phyloP scores from a whole-genome alignment of 2,797 vertebrate genomes.

The Mastacembelus armatus region DNA sequence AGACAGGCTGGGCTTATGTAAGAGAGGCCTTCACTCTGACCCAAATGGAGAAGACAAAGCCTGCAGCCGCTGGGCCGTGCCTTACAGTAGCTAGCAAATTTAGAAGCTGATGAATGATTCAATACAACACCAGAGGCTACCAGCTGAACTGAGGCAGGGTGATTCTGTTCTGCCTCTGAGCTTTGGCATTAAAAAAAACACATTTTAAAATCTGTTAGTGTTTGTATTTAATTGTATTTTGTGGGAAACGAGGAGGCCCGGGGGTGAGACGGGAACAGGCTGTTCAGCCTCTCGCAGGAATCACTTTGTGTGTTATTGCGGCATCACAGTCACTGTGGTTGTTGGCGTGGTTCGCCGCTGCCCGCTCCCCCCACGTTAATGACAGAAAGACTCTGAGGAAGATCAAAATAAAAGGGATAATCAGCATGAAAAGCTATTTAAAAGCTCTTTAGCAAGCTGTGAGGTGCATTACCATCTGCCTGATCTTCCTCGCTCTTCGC shows the following conservation, averaged over 20 bases:
- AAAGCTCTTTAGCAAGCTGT: not conserved
- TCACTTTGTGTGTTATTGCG: not conserved
- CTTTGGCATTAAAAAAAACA: not conserved
- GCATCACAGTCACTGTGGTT: not conserved
- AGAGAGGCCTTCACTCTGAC: conserved; percentile 56
- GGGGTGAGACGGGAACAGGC: not conserved
- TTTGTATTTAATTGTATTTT: conserved; percentile 1
- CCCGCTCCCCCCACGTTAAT: not conserved
- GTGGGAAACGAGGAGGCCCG: not conserved
- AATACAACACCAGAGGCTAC: conserved; percentile 40
- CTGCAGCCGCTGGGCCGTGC: conserved; percentile 31
- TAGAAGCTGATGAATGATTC: conserved; percentile 70
- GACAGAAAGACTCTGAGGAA: not conserved
- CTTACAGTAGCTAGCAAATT: conserved; percentile 52
- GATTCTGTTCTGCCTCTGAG: conserved; percentile 10
- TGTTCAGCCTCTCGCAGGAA: not conserved
- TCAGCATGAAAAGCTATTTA: conserved; percentile 19
- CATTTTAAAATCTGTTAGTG: not conserved
- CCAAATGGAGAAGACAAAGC: conserved; percentile 71
- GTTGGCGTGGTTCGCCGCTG: not conserved
- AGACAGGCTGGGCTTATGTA: conserved; percentile 44
- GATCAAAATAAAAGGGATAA: conserved; percentile 4
- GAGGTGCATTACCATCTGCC: not conserved
- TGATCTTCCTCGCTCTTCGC: not conserved
- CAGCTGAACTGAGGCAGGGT: conserved; percentile 35